These are phyloP conservation scores for Arion vulgaris DNA, from an alignment of 1,140 invertebrate genomes.

Conservation along the genomic window DNA sequence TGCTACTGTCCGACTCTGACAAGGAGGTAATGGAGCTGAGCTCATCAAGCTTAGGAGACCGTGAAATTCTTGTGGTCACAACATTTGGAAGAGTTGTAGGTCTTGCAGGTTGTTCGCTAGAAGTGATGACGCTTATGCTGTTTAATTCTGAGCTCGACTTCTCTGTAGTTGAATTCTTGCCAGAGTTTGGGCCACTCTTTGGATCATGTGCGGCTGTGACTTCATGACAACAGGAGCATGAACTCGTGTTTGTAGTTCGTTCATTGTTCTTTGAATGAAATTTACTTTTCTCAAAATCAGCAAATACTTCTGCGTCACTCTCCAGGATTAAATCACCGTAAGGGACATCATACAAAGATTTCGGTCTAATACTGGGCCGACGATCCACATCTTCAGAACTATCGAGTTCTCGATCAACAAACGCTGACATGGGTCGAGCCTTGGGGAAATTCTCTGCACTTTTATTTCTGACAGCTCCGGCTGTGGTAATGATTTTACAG, in stretches of 20 bases:
- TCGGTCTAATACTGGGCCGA: background rate
- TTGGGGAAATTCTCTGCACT: slow-evolving; percentile 36
- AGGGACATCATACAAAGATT: slow-evolving; percentile 31
- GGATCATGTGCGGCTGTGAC: too few species aligned
- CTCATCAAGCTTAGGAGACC: slow-evolving; percentile 3
- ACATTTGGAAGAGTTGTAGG: background rate
- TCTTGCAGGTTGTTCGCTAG: background rate
- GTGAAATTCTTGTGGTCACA: background rate
- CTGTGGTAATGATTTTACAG: slow-evolving; percentile 37
- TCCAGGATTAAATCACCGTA: background rate
- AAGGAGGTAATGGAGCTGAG: background rate
- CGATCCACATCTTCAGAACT: background rate
- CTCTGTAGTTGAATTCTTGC: background rate
- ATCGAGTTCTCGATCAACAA: slow-evolving; percentile 10
- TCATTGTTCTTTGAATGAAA: background rate
- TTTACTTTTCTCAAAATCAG: background rate
- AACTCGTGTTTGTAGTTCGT: background rate
- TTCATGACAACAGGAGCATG: background rate
- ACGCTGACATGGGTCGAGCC: slow-evolving; percentile 23
- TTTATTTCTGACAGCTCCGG: slow-evolving; percentile 36
- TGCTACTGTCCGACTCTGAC: slow-evolving; percentile 12
- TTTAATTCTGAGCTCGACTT: background rate
- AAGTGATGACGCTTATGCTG: background rate
- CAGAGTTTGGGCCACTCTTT: background rate
- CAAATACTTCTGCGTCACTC: background rate